phyloP scores from a whole-genome alignment of 1,140 invertebrate genomes.

The Cyclargus thomasi region DNA sequence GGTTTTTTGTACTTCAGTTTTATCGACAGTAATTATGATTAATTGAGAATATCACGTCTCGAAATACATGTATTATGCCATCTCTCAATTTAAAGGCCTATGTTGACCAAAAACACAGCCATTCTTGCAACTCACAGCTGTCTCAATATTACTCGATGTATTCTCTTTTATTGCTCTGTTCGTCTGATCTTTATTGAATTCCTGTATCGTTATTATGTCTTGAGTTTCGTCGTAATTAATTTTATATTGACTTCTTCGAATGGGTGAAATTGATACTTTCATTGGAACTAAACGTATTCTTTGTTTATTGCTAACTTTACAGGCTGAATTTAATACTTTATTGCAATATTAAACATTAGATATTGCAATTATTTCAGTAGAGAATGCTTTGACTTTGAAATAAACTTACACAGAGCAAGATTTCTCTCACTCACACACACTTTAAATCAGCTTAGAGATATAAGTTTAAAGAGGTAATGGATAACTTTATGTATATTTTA shows the following conservation, averaged over 20 bases:
- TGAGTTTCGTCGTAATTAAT: conserved; percentile 6
- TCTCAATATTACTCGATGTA: neutral
- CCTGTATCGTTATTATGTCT: conserved; percentile 9
- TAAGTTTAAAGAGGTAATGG: too few relatives aligned
- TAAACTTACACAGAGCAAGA: too few relatives aligned
- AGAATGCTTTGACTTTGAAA: too few relatives aligned
- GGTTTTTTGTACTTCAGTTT: too few relatives aligned
- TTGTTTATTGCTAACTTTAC: neutral
- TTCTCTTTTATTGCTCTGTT: neutral
- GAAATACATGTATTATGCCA: neutral
- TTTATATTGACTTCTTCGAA: conserved; percentile 6
- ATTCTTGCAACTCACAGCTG: neutral
- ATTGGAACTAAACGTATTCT: neutral
- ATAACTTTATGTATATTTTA: too few relatives aligned
- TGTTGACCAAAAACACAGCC: neutral
- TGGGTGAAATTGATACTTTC: neutral
- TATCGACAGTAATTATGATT: too few relatives aligned
- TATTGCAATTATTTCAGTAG: too few relatives aligned
- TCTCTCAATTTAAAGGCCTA: neutral
- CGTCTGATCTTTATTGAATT: conserved; percentile 10
- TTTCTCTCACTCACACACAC: too few relatives aligned
- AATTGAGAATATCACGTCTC: too few relatives aligned
- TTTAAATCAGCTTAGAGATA: too few relatives aligned
- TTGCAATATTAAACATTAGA: too few relatives aligned
- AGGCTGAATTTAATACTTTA: too few relatives aligned